Evolutionary conservation across 35 echinoderm and acorn worm genomes (phyloP), one percentile per base, ranked within the genome.

Genomic region (Patiria miniata): DNA sequence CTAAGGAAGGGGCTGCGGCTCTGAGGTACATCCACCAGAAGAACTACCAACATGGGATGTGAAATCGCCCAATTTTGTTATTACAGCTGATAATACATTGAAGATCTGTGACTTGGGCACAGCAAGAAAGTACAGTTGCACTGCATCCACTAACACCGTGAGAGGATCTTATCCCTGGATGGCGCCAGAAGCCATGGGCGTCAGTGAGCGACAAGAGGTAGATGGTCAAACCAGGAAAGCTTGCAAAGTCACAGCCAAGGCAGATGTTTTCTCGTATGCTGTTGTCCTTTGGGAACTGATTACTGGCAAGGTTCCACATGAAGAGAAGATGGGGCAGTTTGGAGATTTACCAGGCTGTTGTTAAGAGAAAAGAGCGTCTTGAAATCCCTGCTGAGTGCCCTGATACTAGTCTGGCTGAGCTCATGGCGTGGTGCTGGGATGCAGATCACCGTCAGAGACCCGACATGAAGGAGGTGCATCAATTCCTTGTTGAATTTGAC

Each of bases 251-350:
- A 47, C 78, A 12, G n/a, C 78, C 7, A 81, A 81, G 30, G 78
- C 78, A 81, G 78, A 81, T 81, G 51, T 81, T 32, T 81, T 81
- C 51, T 39, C 78, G 2, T 17, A 47, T 39, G 78, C 39, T 14
- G 39, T 81, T 1, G 39, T 50, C 8, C 7, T 81, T 1, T 81
- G 78, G 78, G 78, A 81, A 36, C 1, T 81, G 78, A 47, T 47
- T 39, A 42, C 78, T 47, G 39, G 78, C 51, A 47, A 81, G 39
- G 39, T n/a, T n/a, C 78, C 78, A 8, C 51, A 81, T 50, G 78
- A 3, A 18, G 51, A 42, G 18, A 39, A 47, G 16, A n/a, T 39
- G 34, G 26, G 38, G 39, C 39, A n/a, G n/a, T n/a, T n/a, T 47
- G 2, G 51, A 81, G n/a, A 81, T 81, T 36, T 47, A 47, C 21